Evolutionary conservation across 2,797 vertebrate species (phyloP), one percentile per base, ranked within the genome.

Genomic region (Anomalospiza imberbis): DNA sequence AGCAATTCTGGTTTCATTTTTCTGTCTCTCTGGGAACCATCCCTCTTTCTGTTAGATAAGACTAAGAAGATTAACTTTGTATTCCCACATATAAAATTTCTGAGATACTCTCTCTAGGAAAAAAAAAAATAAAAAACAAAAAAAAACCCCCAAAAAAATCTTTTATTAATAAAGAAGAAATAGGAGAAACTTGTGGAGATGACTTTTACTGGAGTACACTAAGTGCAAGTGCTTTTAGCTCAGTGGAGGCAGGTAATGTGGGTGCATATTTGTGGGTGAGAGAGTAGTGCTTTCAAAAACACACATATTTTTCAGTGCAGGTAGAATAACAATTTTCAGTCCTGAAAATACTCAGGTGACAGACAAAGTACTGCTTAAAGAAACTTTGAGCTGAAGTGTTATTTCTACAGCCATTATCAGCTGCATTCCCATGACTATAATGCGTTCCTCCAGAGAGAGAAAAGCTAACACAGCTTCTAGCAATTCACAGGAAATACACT

Each of bases 381-480:
- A 97, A 97, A 97, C 88, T 96, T 85, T 71, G 67, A 95, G 73
- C 90, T 93, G 80, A 97, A 97, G 94, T 93, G 89, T 89, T 84
- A 85, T 97, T 97, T 97, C 93, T 87, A 95, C 65, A 90, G 73
- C 93, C 93, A 92, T 95, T 97, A 96, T 88, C 94, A 95, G 80
- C 85, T 95, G 63, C 74, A 78, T 68, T 96, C 96, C 93, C 86
- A 50, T 79, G 89, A 96, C 91, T 95, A 93, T 97, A 96, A 96
- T 53, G 72, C 4, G 3, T 96, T 95, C 67, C 93, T 95, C 91
- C 40, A 94, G 97, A 95, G 85, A 68, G 79, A 45, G 44, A 34
- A 96, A 89, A 96, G 87, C 89, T 91, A 80, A 79, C 51, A 93
- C 78, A 89, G 66, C 88, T 95, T 85, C 79, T 70, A 85, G 81